Percentiles rank a stretch among this genome's conserved stretches.
Evolutionary conservation across 2,797 vertebrate genomes (phyloP).

Genomic region (Gastrophryne carolinensis): DNA sequence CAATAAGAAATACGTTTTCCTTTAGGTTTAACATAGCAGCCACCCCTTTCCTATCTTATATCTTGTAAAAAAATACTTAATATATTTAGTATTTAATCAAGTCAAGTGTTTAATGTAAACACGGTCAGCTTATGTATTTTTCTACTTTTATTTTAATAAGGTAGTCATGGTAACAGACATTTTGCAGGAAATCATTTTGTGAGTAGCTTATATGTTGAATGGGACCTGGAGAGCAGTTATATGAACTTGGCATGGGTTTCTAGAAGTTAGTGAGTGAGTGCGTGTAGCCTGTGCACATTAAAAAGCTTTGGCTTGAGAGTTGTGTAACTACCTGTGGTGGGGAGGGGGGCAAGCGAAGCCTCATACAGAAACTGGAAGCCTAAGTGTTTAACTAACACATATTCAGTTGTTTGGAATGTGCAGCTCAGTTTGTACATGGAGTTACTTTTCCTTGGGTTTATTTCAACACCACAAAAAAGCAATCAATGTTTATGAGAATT

Average conservation of each 20-base stretch:
- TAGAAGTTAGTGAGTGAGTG: conserved; percentile 70
- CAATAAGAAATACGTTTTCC: too few species aligned
- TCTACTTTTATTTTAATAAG: conserved; percentile 85
- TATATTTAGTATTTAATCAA: too few species aligned
- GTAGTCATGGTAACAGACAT: conserved; percentile 86
- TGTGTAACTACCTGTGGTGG: conserved; percentile 71
- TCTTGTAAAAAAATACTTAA: too few species aligned
- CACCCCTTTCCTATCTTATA: too few species aligned
- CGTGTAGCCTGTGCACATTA: conserved; percentile 77
- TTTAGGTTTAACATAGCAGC: too few species aligned
- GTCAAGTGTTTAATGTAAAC: conserved; percentile 79
- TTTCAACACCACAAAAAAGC: not conserved
- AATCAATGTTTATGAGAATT: conserved; percentile 20
- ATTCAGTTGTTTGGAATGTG: conserved; percentile 21
- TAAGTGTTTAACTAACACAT: conserved; percentile 55
- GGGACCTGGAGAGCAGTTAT: conserved; percentile 68
- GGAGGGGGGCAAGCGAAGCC: conserved; percentile 58
- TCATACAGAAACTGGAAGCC: conserved; percentile 51
- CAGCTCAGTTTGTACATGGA: conserved; percentile 18
- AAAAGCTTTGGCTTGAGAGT: conserved; percentile 78
- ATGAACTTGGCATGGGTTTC: conserved; percentile 74
- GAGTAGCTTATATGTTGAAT: conserved; percentile 82
- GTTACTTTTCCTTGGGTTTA: not conserved
- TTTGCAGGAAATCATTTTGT: conserved; percentile 84
- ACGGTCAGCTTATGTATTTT: conserved; percentile 74